Base-by-base conservation (phyloP, 2,797 vertebrate genomes). In the Todus mexicanus region DNA sequence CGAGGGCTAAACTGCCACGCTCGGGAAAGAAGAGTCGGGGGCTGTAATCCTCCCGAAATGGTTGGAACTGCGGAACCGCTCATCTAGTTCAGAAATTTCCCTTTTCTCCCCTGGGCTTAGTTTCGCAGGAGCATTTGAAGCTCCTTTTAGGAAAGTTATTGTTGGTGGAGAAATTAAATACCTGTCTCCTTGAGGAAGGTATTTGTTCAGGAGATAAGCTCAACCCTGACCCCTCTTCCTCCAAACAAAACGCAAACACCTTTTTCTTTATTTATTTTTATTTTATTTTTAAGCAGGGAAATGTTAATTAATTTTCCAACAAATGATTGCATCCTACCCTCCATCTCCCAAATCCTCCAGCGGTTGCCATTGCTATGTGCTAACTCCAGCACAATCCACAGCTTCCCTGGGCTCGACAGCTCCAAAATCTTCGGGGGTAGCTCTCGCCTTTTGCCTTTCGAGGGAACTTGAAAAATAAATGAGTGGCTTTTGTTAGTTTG, bases 401-500 rank as follows among this genome's bases (percentile, higher is more conserved):
- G 72, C 76, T 80, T 84, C 54, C 71, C 25, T 37, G 35, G 35
- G 38, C 72, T 65, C 53, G 23, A 90, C 84, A 83, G 81, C 86
- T 87, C 78, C 15, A 8, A 74, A 76, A 80, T 89, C 86, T 92
- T 90, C 64, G 88, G 66, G 92, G n/a, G n/a, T n/a, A n/a, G n/a
- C n/a, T n/a, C n/a, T 53, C 89, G 89, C 63, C 81, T 42, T 92
- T 88, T 66, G 42, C 73, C 54, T 84, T 95, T 93, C 90, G 53
- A 37, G 76, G 89, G 79, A 95, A 85, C 59, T 94, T 91, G 93
- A 84, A 95, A n/a, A 96, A 96, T 95, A 95, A 96, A 95, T 91
- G 75, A 93, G 82, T 87, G 89, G n/a, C 94, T 91, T 95, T 95
- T 96, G 95, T 95, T 93, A 92, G 90, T 94, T 95, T 96, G 94